These are phyloP conservation scores for Melanchra persicariae DNA, from an alignment of 2,888 invertebrate species.

Conservation along the genomic window DNA sequence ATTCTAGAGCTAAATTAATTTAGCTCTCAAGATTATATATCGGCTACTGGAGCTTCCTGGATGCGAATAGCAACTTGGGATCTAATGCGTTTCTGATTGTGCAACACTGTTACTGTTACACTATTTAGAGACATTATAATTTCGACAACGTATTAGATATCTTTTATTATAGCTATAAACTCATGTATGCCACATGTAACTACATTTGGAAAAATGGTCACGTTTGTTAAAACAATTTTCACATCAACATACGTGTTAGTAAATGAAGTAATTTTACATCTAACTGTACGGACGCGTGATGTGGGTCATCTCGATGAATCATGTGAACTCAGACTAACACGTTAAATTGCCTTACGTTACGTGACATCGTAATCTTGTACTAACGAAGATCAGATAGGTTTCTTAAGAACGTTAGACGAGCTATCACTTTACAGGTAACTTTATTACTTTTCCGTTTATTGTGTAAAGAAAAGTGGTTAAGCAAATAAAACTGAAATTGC, in stretches of 20 bases:
- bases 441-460: constrained; percentile 53
- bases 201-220: constrained; percentile 42
- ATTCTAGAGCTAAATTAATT: constrained; percentile 64
- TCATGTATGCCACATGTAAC: constrained; percentile 4
- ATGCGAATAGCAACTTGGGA: constrained; percentile 78
- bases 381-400: constrained; percentile 62
- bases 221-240: constrained; percentile 51
- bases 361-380: constrained; percentile 78
- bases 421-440: constrained; percentile 34
- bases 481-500: constrained; percentile 31
- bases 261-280: constrained; percentile 59
- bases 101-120: constrained; percentile 65
- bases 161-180: constrained; percentile 8
- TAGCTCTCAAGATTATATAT: constrained; percentile 69
- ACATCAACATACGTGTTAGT: constrained; percentile 45
- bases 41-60: constrained; percentile 77
- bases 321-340: constrained; percentile 76
- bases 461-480: constrained; percentile 22
- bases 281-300: constrained; percentile 79
- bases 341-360: constrained; percentile 77
- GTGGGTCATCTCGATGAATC: constrained; percentile 84
- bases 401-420: constrained; percentile 47
- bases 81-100: constrained; percentile 77
- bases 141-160: constrained; percentile 28
- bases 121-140: constrained; percentile 29